Base-by-base conservation (phyloP, 2,888 invertebrate species). In the Limenitis camilla region DNA sequence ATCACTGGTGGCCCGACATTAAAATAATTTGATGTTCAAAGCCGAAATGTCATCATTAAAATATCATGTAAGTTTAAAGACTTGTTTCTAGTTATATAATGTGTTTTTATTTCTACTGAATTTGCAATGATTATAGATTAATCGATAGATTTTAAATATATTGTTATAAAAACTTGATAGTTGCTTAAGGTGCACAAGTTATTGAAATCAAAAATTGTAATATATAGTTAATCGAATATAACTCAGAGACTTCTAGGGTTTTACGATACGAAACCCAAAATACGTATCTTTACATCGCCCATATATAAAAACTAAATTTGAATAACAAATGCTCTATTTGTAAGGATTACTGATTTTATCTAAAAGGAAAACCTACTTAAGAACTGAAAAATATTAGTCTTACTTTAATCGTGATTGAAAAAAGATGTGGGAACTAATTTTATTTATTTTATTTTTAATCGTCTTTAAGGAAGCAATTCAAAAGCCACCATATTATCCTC, bases 401-500 rank as follows among this genome's bases (percentile, higher is more conserved):
- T 7, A 35, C 19, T 53, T 32, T 39, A 48, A 19, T 45, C 45
- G 27, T 50, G 8, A 41, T 32, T 38, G 39, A 19, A 45, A 48
- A 39, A 57, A 47, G 49, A 69, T 68, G 68, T 69, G 63, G 69
- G 27, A 54, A 11, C 32, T 65, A 44, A 51, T 65, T 11, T 44
- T 61, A 40, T 54, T 63, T 50, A 50, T 65, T 47, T 55, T 64
- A 48, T 44, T 64, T 11, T 40, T 66, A 27, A 45, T 66, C 6
- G 40, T 66, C 30, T 52, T 64, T 19, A 61, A 53, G 40, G 53
- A 64, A 41, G 40, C 44, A 9, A 53, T 51, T 11, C 56, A 60
- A 47, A 63, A 59, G 51, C 65, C 66, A 4, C 42, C 52, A 5
- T 54, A 46, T 8, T 71, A 63, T 59, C 71, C 71, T 38, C 71